phyloP scores from a whole-genome alignment of 2,113 vertebrate genomes.

The Callipepla squamata region DNA sequence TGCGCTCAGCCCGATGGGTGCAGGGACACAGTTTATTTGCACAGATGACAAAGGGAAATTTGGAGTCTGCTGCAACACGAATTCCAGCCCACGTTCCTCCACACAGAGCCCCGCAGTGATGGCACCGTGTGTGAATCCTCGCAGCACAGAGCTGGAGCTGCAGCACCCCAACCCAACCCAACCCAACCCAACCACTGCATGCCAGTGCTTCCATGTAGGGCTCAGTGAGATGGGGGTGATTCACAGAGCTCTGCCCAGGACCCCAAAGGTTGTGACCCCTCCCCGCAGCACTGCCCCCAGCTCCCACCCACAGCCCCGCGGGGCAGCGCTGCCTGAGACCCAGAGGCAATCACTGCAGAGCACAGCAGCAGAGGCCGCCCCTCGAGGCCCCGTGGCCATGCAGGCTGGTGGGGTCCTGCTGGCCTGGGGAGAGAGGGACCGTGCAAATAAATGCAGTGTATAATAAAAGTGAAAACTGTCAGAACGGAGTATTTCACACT shows the following conservation, averaged over 20 bases:
- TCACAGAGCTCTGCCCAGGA: background rate
- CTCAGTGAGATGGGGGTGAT: background rate
- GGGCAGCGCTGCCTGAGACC: background rate
- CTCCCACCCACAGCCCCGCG: background rate
- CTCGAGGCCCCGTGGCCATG: accelerated
- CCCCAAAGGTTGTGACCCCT: background rate
- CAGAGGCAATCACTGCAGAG: accelerated
- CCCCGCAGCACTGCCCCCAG: background rate
- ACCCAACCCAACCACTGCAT: too few species aligned
- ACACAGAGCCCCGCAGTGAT: background rate
- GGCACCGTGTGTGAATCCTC: background rate
- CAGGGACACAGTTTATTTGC: background rate
- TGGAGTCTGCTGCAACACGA: accelerated
- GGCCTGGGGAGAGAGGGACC: background rate
- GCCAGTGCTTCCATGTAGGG: background rate
- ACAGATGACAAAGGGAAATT: background rate
- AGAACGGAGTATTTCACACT: conserved; percentile 10
- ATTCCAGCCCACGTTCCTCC: background rate
- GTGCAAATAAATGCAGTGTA: background rate
- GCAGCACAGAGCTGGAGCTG: background rate
- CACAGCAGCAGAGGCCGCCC: background rate
- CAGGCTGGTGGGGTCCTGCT: background rate
- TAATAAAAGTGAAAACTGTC: conserved; percentile 49
- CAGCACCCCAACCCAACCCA: too few species aligned
- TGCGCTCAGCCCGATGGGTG: background rate